Percentiles rank a stretch among this genome's conserved stretches.
Conservation (phyloP, 2,113 vertebrate species). For the Apteryx owenii region DNA sequence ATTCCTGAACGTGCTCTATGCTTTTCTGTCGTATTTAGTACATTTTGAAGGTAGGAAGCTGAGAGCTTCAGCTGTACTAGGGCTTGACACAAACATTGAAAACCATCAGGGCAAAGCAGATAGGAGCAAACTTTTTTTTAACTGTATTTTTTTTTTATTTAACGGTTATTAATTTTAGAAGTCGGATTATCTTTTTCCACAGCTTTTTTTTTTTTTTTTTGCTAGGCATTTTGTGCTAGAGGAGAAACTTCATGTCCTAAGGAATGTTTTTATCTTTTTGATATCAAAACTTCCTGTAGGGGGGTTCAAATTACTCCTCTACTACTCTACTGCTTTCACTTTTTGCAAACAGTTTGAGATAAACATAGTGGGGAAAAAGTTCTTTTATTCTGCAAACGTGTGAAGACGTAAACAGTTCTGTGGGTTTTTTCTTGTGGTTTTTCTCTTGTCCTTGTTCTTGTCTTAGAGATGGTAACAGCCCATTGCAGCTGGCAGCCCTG, state of each 20-base stretch:
- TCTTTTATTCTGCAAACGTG: background rate
- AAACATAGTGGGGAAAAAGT: rapidly evolving
- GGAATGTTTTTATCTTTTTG: background rate
- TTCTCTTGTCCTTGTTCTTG: background rate
- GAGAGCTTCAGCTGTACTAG: background rate
- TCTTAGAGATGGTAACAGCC: background rate
- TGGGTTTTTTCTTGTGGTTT: background rate
- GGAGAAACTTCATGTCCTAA: background rate
- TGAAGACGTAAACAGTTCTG: background rate
- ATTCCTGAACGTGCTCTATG: background rate
- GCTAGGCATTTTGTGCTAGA: background rate
- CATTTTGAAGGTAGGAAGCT: background rate
- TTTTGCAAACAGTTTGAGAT: background rate
- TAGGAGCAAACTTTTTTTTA: background rate
- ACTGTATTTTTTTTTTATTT: background rate
- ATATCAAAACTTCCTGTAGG: background rate
- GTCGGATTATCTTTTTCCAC: background rate
- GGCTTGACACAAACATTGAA: background rate
- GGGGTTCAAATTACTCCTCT: background rate
- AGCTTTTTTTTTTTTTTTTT: background rate
- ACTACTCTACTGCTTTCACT: background rate
- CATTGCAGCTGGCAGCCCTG: background rate
- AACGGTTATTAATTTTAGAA: background rate
- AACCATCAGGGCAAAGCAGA: background rate
- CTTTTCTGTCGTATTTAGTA: background rate